These are phyloP conservation scores for Noctua janthina DNA, from an alignment of 2,888 invertebrate species.

Conservation along the genomic window DNA sequence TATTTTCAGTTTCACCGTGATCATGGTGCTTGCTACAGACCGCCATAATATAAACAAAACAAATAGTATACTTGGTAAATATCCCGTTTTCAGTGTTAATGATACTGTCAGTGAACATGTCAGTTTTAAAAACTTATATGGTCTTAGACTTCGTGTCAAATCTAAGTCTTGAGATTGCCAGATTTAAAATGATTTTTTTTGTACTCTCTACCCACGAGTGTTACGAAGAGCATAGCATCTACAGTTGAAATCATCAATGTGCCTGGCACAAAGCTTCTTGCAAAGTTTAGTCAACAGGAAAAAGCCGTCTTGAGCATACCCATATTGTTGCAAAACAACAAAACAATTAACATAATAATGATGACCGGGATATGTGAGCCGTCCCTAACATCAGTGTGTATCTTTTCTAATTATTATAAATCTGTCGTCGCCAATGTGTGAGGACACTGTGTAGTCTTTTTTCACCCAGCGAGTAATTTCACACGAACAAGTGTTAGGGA, in stretches of 20 bases:
- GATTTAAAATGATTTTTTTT: not conserved
- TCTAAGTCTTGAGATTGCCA: not conserved
- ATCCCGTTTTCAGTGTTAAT: no score
- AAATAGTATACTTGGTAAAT: no score
- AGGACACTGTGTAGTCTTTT: conserved; percentile 83
- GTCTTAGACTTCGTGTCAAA: not conserved
- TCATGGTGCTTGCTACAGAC: no score
- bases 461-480: conserved; percentile 79
- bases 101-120: no score
- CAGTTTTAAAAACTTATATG: no score
- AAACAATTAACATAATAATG: conserved; percentile 19
- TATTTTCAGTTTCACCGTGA: no score
- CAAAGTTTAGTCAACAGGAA: not conserved
- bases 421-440: conserved; percentile 83
- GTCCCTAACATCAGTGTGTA: conserved; percentile 72
- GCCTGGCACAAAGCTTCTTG: no score
- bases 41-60: no score
- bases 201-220: not conserved
- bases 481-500: conserved; percentile 82
- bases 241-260: not conserved
- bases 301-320: not conserved
- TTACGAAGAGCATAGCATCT: not conserved
- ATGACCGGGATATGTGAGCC: conserved; percentile 4
- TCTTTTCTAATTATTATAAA: conserved; percentile 87
- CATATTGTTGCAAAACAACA: conserved; percentile 4